Evolutionary conservation across 2,888 invertebrate genomes (phyloP).

Genomic region (Archips crataeganus): DNA sequence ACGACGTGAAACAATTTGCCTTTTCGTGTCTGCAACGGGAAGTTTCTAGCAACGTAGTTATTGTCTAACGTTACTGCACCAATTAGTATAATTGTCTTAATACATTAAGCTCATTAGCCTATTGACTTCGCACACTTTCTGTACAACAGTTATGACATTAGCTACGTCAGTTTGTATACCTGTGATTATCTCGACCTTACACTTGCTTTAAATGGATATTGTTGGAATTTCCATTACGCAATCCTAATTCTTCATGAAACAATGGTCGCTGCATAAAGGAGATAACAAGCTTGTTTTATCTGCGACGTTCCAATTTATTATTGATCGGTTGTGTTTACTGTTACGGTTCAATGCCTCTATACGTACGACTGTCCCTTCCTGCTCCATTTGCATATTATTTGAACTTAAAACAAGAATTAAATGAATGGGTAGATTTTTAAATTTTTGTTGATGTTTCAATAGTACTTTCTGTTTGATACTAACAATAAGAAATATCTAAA

Average conservation of each 20-base stretch:
- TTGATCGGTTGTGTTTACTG: constrained; percentile 44
- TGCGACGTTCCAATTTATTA: constrained; percentile 40
- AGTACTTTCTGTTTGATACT: not conserved
- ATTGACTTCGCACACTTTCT: constrained; percentile 29
- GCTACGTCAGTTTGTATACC: constrained; percentile 4
- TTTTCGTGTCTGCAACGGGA: constrained; percentile 42
- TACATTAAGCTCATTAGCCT: constrained; percentile 33
- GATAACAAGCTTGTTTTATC: constrained; percentile 44
- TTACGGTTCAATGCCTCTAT: constrained; percentile 40
- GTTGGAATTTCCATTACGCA: constrained; percentile 39
- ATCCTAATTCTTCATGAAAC: constrained; percentile 38
- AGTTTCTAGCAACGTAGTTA: constrained; percentile 34
- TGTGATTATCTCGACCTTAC: constrained; percentile 40
- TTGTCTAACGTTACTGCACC: constrained; percentile 38
- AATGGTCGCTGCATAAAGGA: constrained; percentile 41
- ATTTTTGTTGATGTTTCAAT: not conserved
- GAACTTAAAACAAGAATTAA: not conserved
- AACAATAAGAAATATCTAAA: not conserved
- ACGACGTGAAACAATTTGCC: constrained; percentile 38
- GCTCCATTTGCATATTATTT: constrained; percentile 18
- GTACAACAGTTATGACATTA: constrained; percentile 8
- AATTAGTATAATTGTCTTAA: constrained; percentile 30
- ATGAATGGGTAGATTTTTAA: not conserved
- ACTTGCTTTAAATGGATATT: constrained; percentile 41
- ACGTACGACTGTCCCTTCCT: constrained; percentile 34